Evolutionary conservation across 92 coral and sea anemone genomes (phyloP), one percentile per base, ranked within the genome.

Genomic region (Porites cylindrica): DNA sequence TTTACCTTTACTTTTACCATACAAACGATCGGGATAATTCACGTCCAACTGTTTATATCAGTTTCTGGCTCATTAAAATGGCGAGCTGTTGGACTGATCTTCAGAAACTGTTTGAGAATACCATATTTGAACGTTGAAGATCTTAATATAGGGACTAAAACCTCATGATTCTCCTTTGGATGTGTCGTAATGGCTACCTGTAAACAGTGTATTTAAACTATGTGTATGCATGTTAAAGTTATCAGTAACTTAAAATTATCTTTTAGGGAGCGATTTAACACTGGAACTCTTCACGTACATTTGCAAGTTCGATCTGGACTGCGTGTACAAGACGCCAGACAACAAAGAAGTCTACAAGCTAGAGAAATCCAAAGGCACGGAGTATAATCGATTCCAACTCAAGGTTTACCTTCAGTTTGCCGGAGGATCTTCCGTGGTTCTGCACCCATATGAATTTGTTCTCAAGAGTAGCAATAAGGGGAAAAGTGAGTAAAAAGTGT

Each of bases 321-420:
- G 85, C 20, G 90, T 89, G 75, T 92, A 85, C 79, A 88, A 84
- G 70, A 87, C 95, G 9, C 23, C 54, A 20, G 88, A 92, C 43
- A 88, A 88, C 14, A 92, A 89, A 70, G 95, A 92, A 17, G 86
- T 88, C 65, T 92, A 92, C 79, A 78, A 74, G 18, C 88, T 92
- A 20, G 95, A 85, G 85, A 89, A 81, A 64, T 69, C 93, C 1
- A 80, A 78, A 69, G 95, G 95, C 72, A 19, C 87, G 18, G 62
- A 80, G 53, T 84, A 89, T 73, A 92, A 92, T 59, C 91, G 84
- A 51, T 92, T 92, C 58, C 84, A 82, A 76, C 85, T 92, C 21
- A 75, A 56, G 56, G 61, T 86, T 24, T 16, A 6, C 10, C 91
- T 89, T 13, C 32, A 47, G 66, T 92, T 83, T 29, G 21, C n/a